Conservation (phyloP, 2,888 invertebrate species). For the Esperia sulphurella region DNA sequence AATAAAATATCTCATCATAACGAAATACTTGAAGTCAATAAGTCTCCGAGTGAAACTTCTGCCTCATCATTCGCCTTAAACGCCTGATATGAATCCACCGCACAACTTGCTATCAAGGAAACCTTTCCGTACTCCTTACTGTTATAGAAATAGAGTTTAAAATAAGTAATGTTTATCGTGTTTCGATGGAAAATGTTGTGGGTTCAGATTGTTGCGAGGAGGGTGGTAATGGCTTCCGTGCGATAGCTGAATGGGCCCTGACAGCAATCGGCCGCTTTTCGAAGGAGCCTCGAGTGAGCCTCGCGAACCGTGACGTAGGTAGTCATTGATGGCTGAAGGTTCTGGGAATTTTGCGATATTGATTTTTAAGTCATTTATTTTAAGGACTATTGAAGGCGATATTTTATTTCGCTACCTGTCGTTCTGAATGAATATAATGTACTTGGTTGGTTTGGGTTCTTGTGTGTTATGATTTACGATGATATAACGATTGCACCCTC, state of each 20-base stretch:
- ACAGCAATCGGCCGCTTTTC: slow-evolving; percentile 19
- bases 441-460: too few relatives aligned
- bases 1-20: neutral
- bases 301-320: slow-evolving; percentile 1
- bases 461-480: too few relatives aligned
- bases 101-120: neutral
- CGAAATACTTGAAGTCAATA: slow-evolving; percentile 21
- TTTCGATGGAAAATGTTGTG: neutral
- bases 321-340: slow-evolving; percentile 9
- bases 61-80: slow-evolving; percentile 35
- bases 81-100: slow-evolving; percentile 2
- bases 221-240: slow-evolving; percentile 36
- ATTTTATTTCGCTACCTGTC: neutral
- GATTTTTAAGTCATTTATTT: slow-evolving; percentile 4
- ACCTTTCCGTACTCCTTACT: slow-evolving; percentile 17
- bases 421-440: too few relatives aligned
- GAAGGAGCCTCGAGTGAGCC: neutral
- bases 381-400: neutral
- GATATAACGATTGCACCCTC: too few relatives aligned
- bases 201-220: slow-evolving; percentile 2
- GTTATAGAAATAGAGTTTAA: slow-evolving; percentile 20
- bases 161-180: slow-evolving; percentile 7
- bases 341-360: neutral
- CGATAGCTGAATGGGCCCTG: slow-evolving; percentile 33
- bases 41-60: slow-evolving; percentile 41